These are phyloP conservation scores for Melanotaenia pygmaea DNA, from an alignment of 2,797 vertebrate genomes.

Conservation along the genomic window DNA sequence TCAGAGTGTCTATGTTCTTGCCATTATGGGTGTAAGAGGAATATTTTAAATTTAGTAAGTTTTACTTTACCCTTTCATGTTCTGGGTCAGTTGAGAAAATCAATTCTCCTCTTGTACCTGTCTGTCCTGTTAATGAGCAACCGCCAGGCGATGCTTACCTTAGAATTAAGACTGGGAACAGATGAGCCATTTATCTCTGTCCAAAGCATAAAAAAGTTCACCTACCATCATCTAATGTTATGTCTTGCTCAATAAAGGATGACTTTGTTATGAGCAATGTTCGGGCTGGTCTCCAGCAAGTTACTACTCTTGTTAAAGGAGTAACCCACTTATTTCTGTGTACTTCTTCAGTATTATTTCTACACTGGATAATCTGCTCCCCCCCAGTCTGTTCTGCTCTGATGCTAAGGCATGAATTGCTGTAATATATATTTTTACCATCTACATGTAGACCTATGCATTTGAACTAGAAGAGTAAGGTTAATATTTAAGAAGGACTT, in stretches of 20 bases:
- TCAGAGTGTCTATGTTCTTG: background rate
- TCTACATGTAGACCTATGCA: background rate
- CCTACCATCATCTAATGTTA: background rate
- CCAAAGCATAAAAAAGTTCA: constrained; percentile 1
- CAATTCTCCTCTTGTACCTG: background rate
- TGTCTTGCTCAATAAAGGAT: constrained; percentile 9
- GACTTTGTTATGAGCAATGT: background rate
- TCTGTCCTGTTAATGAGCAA: constrained; percentile 3
- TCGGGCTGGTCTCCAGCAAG: background rate
- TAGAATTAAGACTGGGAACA: background rate
- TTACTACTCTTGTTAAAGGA: constrained; percentile 4
- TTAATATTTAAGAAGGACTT: background rate
- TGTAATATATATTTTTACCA: background rate
- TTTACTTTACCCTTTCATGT: background rate
- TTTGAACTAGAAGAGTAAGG: background rate
- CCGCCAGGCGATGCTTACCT: background rate
- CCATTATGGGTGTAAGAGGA: too few species aligned
- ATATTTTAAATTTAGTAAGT: background rate
- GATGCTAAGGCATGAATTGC: background rate
- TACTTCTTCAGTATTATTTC: background rate
- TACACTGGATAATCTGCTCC: too few species aligned
- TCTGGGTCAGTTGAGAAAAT: background rate
- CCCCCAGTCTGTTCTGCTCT: background rate
- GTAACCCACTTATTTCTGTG: background rate
- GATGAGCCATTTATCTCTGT: background rate